Base-by-base conservation (phyloP, 2,797 vertebrate species). In the Jordanella pulchra region DNA sequence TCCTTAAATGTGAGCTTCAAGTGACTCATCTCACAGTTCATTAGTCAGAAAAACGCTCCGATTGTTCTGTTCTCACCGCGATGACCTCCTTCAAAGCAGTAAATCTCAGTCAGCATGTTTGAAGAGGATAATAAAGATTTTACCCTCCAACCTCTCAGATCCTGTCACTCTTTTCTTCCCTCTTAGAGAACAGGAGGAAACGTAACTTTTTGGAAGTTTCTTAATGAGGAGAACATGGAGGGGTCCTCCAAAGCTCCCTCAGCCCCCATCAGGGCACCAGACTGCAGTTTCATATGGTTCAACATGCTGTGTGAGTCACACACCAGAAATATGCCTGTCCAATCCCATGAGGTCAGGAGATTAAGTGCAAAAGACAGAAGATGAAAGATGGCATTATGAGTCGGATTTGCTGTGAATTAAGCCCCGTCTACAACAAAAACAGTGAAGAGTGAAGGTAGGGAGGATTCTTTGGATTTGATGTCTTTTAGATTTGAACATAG, bases 171-270 rank as follows among this genome's bases (percentile, higher is more conserved):
- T 65, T 28, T 27, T 28, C 3, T 39, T 25, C 18, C 51, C 25
- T 42, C 6, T n/a, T 21, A 73, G 54, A 84, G 35, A 72, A 71
- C 30, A 42, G 65, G 45, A 28, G 63, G 67, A 96, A 96, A 94
- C 83, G 89, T 95, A 96, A 94, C 95, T 96, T 95, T 94, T 94
- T 94, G 95, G 93, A 94, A 94, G 91, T 94, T 95, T 95, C 93
- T 93, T 93, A 90, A 81, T 91, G 88, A 92, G 89, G 91, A 94
- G 93, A 85, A 82, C 73, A 75, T 86, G 79, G 83, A 87, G 88
- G 85, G 14, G 81, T 72, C 80, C 73, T 56, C 91, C 86, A 84
- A 94, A 90, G 89, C 93, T 93, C 80, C 91, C 88, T 90, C 84
- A 82, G 82, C 83, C 71, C 84, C 55, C 82, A 86, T 72, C 66